These are phyloP conservation scores for Rhorus exstirpatorius DNA, from an alignment of 2,888 invertebrate genomes.

Conservation along the genomic window DNA sequence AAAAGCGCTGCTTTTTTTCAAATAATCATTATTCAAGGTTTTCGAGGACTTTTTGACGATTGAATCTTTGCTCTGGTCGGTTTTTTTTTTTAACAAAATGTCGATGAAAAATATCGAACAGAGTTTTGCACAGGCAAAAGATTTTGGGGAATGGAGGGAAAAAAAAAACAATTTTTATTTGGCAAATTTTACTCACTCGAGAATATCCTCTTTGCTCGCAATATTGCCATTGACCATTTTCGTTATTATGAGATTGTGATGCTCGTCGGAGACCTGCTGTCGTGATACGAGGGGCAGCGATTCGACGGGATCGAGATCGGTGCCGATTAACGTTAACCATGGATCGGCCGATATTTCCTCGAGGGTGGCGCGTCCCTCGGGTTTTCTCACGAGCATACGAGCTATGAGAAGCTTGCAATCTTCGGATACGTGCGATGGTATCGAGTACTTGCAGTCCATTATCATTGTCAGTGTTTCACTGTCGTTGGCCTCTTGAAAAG, in stretches of 20 bases:
- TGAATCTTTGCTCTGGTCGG: no score
- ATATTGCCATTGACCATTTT: slow-evolving; percentile 99
- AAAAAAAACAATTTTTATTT: no score
- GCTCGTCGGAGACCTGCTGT: slow-evolving; percentile 96
- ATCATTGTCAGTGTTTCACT: slow-evolving; percentile 99
- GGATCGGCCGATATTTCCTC: slow-evolving; percentile 95
- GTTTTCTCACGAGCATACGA: slow-evolving; percentile 97
- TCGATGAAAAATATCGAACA: no score
- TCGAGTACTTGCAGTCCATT: slow-evolving; percentile 99
- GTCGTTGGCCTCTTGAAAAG: slow-evolving; percentile 99
- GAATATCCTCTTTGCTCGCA: slow-evolving; percentile 96
- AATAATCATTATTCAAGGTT: no score
- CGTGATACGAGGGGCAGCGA: slow-evolving; percentile 94
- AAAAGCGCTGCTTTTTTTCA: no score
- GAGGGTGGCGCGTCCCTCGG: slow-evolving; percentile 95
- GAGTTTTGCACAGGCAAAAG: no score
- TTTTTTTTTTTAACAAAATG: no score
- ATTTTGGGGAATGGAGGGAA: no score
- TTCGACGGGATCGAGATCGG: slow-evolving; percentile 87
- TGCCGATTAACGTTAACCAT: slow-evolving; percentile 91
- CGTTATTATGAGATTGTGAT: slow-evolving; percentile 96
- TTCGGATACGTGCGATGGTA: slow-evolving; percentile 95
- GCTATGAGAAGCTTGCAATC: slow-evolving; percentile 96
- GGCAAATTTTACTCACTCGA: slow-evolving; percentile 90
- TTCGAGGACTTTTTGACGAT: no score